Base-by-base conservation (phyloP, 2,888 invertebrate genomes). In the Caenorhabditis drosophilae region DNA sequence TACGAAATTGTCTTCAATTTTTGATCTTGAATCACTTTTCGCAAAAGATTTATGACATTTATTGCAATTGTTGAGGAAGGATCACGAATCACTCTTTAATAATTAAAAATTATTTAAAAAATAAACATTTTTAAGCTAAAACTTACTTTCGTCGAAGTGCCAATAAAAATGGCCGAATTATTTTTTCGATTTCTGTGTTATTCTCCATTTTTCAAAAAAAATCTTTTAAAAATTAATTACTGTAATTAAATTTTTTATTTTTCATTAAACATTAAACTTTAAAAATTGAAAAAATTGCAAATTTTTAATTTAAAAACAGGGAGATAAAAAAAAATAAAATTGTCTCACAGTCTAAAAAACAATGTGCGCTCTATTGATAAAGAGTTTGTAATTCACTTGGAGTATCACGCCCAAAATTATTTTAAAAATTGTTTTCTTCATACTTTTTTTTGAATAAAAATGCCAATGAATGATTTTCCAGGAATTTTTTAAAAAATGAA, bases 1-100 rank as follows among this genome's bases (percentile, higher is more conserved):
- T 20, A 74, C 74, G 26, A 58, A 49, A 69, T 62, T 20, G 59
- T 73, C 22, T 73, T 60, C 22, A 66, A 71, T 34, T 74, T 66
- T 23, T 66, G 69, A 15, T 60, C 53, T 25, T 56, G 34, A 16
- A 75, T 71, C 16, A 74, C 48, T 35, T 64, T 64, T 35, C 68
- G 36, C 41, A 73, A 44, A 11, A 70, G 45, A 26, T 64, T 69
- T 20, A 73, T 61, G 0, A 60, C 50, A 20, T 66, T 47, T 9
- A 60, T 59, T 2, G 71, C 69, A 11, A 59, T 57, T 0, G 55
- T 38, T 3, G 58, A 62, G 0, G 73, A 63, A 4, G 70, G 60
- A 20, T 62, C 66, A 16, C 72, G 56, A 0, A 49, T 47, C 34
- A 27, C 47, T 46, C 70, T 70, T n/a, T n/a, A n/a, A 52, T 23